These are phyloP conservation scores for Holcopasites calliopsidis DNA, from an alignment of 1,140 invertebrate genomes.

Conservation along the genomic window DNA sequence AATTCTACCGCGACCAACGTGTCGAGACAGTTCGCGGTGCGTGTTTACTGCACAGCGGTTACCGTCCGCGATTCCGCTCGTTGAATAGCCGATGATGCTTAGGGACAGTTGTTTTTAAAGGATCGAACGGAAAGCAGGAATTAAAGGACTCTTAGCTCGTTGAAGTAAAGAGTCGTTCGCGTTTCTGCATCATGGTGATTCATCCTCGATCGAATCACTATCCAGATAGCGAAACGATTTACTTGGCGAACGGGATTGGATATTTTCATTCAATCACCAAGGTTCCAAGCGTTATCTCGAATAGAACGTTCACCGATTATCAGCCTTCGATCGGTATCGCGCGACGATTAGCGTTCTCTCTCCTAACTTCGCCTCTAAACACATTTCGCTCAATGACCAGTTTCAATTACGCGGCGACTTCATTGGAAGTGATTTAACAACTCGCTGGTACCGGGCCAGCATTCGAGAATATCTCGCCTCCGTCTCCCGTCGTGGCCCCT, in stretches of 20 bases:
- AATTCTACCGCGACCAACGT: conserved; percentile 54
- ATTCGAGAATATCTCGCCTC: conserved; percentile 37
- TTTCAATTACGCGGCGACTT: conserved; percentile 24
- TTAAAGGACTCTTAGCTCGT: conserved; percentile 28
- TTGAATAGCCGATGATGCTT: conserved; percentile 42
- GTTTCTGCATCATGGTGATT: not conserved
- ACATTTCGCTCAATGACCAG: conserved; percentile 15
- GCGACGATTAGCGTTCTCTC: conserved; percentile 9
- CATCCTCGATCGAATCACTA: not conserved
- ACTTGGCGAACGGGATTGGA: not conserved
- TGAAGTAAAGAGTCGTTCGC: too few relatives aligned
- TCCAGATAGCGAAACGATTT: not conserved
- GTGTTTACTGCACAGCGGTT: conserved; percentile 47
- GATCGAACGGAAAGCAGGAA: conserved; percentile 31
- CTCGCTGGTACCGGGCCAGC: not conserved
- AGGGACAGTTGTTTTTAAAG: conserved; percentile 15
- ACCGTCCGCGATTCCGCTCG: conserved; percentile 18
- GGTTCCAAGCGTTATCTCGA: not conserved
- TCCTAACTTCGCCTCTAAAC: conserved; percentile 5
- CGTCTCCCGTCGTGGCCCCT: conserved; percentile 17
- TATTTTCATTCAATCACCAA: not conserved
- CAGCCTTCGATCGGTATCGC: not conserved
- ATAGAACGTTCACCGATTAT: not conserved
- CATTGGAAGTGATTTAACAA: conserved; percentile 14
- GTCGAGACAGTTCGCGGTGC: conserved; percentile 32